A percentile compares a stretch with the other conserved stretches of the same genome.
These are phyloP conservation scores for Caenorhabditis brenneri DNA, from an alignment of 1,140 invertebrate species.

Conservation along the genomic window DNA sequence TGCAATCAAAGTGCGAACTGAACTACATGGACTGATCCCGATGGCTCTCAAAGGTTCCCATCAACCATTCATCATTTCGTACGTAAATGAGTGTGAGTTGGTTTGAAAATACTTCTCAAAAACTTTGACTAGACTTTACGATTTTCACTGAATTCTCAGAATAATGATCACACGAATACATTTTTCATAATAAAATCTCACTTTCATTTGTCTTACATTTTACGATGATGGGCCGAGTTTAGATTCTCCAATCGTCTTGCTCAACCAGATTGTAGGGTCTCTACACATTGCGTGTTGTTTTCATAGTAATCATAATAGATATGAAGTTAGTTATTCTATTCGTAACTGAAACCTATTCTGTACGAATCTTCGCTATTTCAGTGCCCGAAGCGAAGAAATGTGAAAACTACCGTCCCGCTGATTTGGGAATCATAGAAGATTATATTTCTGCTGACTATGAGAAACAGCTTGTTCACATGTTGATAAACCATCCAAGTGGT, in stretches of 20 bases:
- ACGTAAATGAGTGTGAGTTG: slow-evolving; percentile 74
- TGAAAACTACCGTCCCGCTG: slow-evolving; percentile 26
- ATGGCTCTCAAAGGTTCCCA: slow-evolving; percentile 72
- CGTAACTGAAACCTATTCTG: too few relatives aligned
- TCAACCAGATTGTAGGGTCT: too few relatives aligned
- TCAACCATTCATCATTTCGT: slow-evolving; percentile 77
- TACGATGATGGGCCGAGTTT: too few relatives aligned
- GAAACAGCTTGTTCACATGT: slow-evolving; percentile 31
- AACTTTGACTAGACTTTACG: too few relatives aligned
- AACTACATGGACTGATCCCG: slow-evolving; percentile 50
- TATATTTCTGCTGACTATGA: slow-evolving; percentile 44
- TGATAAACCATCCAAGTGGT: slow-evolving; percentile 40
- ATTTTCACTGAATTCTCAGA: not conserved
- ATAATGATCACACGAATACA: too few relatives aligned
- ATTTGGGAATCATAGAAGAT: slow-evolving; percentile 46
- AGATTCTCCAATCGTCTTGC: too few relatives aligned
- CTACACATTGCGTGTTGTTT: too few relatives aligned
- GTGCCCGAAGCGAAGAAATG: slow-evolving; percentile 39
- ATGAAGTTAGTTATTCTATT: too few relatives aligned
- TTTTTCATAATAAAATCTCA: too few relatives aligned
- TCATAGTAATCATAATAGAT: too few relatives aligned
- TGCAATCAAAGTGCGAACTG: not conserved
- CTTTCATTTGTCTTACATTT: too few relatives aligned
- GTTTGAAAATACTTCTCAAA: too few relatives aligned
- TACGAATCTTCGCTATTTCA: slow-evolving; percentile 31